Conservation (phyloP, 2,888 invertebrate genomes). For the Caenorhabditis becei region DNA sequence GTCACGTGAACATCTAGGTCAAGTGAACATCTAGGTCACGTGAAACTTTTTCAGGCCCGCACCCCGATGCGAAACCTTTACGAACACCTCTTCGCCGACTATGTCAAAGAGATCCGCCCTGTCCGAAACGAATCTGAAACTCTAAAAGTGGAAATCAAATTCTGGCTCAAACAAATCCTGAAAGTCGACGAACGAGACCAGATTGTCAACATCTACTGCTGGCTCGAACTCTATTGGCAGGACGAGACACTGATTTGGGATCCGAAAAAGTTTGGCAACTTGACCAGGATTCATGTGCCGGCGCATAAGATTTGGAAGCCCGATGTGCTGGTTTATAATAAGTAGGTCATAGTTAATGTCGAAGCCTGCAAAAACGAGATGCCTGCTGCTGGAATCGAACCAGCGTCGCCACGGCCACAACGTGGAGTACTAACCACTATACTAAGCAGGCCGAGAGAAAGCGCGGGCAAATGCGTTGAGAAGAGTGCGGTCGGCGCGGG, state of each 20-base stretch:
- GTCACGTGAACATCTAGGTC: no score
- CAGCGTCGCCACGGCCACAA: slow-evolving; percentile 79
- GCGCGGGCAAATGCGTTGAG: neutral
- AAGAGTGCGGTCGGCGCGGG: neutral
- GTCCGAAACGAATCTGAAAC: slow-evolving; percentile 74
- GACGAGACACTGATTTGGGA: slow-evolving; percentile 79
- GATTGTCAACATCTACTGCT: slow-evolving; percentile 78
- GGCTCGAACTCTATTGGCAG: slow-evolving; percentile 77
- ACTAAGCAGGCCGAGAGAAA: slow-evolving; percentile 69
- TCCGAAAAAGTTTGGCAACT: slow-evolving; percentile 76
- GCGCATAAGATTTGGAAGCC: slow-evolving; percentile 79
- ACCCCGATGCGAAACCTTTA: slow-evolving; percentile 72
- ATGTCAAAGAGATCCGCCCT: slow-evolving; percentile 76
- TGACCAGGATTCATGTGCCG: slow-evolving; percentile 78
- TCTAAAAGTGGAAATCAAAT: slow-evolving; percentile 74
- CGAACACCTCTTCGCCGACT: slow-evolving; percentile 74
- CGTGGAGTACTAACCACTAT: slow-evolving; percentile 80
- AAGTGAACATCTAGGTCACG: no score
- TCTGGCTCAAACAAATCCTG: slow-evolving; percentile 81
- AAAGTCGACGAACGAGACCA: slow-evolving; percentile 79
- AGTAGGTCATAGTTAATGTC: slow-evolving; percentile 59
- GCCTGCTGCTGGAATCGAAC: slow-evolving; percentile 75
- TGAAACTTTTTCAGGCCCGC: slow-evolving; percentile 26
- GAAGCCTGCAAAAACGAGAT: slow-evolving; percentile 37
- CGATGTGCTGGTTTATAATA: slow-evolving; percentile 80